A percentile compares a stretch with the other conserved stretches of the same genome.
Conservation (phyloP, 2,888 invertebrate species). For the Rhagonycha fulva region DNA sequence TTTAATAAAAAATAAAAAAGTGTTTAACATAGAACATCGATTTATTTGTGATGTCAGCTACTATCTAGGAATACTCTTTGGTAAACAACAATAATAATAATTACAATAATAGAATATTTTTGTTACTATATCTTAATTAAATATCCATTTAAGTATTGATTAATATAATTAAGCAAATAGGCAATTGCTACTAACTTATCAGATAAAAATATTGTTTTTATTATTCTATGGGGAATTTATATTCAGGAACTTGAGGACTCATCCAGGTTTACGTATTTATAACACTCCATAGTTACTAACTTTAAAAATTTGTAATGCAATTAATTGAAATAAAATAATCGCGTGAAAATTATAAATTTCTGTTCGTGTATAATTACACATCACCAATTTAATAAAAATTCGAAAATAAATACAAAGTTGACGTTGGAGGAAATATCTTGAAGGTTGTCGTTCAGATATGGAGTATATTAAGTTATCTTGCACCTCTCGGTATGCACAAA, state of each 20-base stretch:
- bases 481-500: too few species aligned
- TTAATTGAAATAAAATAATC: too few species aligned
- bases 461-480: too few species aligned
- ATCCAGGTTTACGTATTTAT: not conserved
- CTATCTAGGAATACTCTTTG: constrained; percentile 27
- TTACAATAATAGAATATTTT: constrained; percentile 15
- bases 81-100: constrained; percentile 10
- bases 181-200: not conserved
- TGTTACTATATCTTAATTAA: not conserved
- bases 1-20: not conserved
- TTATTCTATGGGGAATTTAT: not conserved
- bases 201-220: not conserved
- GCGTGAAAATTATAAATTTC: too few species aligned
- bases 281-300: not conserved
- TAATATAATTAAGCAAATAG: constrained; percentile 1
- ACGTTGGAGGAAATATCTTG: too few species aligned
- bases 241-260: not conserved
- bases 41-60: constrained; percentile 14
- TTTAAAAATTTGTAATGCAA: not conserved
- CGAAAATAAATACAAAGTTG: too few species aligned
- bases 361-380: too few species aligned
- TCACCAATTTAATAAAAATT: too few species aligned
- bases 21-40: constrained; percentile 20
- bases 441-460: too few species aligned
- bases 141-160: not conserved